These are phyloP conservation scores for Diplosoma virens DNA, from an alignment of 23 tunicate species.

Conservation along the genomic window DNA sequence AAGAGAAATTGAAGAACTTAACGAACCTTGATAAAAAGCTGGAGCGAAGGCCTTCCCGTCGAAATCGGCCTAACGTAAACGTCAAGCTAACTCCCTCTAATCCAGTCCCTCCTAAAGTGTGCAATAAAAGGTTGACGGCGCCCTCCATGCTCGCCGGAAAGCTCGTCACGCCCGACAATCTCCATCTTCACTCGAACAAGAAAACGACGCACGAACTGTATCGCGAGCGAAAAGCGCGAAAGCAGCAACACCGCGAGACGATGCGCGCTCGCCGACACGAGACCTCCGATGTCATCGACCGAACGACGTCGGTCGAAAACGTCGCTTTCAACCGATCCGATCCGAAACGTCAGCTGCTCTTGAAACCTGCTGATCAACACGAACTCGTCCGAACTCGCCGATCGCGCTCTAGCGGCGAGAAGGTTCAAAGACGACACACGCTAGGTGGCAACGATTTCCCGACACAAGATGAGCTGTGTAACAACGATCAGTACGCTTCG, in stretches of 20 bases:
- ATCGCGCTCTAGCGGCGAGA: conserved; percentile 13
- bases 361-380: conserved; percentile 1
- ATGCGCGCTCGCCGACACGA: conserved; percentile 20
- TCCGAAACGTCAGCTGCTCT: conserved; percentile 55
- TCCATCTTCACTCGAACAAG: conserved; percentile 12
- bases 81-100: not conserved
- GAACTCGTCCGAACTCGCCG: not conserved
- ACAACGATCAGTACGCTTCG: conserved; percentile 20
- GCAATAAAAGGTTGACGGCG: not conserved
- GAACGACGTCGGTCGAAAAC: conserved; percentile 73
- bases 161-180: conserved; percentile 29
- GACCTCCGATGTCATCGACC: not conserved
- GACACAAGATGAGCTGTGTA: conserved; percentile 30
- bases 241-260: conserved; percentile 39
- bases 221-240: conserved; percentile 54
- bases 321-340: conserved; percentile 70
- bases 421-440: conserved; percentile 56
- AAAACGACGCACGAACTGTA: conserved; percentile 62
- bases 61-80: not conserved
- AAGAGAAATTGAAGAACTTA: conserved; percentile 63
- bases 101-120: not conserved
- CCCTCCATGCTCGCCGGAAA: conserved; percentile 51
- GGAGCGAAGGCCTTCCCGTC: conserved; percentile 62
- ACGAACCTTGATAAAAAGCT: conserved; percentile 68
- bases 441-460: conserved; percentile 53